These are phyloP conservation scores for Eurois occulta DNA, from an alignment of 2,888 invertebrate genomes.

Conservation along the genomic window DNA sequence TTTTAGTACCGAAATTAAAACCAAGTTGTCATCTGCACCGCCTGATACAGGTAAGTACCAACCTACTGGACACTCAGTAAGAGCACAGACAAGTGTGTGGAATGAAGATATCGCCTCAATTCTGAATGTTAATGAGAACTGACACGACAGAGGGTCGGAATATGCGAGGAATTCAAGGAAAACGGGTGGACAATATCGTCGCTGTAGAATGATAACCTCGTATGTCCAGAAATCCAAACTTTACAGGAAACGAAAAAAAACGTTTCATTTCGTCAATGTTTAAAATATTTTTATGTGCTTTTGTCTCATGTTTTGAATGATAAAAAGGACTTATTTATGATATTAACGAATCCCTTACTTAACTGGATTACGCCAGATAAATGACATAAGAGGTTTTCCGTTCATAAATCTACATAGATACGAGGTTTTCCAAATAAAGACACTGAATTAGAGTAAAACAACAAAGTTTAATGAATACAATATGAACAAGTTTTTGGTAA, in stretches of 20 bases:
- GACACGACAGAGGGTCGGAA: constrained; percentile 5
- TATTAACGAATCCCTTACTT: background rate
- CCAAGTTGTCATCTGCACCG: too few relatives aligned
- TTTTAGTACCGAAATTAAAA: background rate
- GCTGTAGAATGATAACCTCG: background rate
- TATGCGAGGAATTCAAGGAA: constrained; percentile 5
- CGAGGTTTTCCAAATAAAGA: background rate
- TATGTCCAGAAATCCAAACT: background rate
- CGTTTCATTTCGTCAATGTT: background rate
- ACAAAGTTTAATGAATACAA: background rate
- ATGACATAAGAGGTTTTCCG: background rate
- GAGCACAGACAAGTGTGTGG: constrained; percentile 1
- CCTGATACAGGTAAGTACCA: background rate
- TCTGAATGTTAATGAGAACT: constrained; percentile 28
- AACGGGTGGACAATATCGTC: background rate
- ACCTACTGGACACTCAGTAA: background rate
- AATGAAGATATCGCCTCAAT: constrained; percentile 8
- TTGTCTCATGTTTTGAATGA: background rate
- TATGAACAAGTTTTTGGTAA: background rate
- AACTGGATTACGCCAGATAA: background rate
- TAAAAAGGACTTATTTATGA: background rate
- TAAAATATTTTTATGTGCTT: background rate
- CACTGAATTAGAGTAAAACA: background rate
- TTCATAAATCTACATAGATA: background rate
- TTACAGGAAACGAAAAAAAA: background rate